Evolutionary conservation across 2,797 vertebrate species (phyloP).

Genomic region (Acrossocheilus wenchowensis): DNA sequence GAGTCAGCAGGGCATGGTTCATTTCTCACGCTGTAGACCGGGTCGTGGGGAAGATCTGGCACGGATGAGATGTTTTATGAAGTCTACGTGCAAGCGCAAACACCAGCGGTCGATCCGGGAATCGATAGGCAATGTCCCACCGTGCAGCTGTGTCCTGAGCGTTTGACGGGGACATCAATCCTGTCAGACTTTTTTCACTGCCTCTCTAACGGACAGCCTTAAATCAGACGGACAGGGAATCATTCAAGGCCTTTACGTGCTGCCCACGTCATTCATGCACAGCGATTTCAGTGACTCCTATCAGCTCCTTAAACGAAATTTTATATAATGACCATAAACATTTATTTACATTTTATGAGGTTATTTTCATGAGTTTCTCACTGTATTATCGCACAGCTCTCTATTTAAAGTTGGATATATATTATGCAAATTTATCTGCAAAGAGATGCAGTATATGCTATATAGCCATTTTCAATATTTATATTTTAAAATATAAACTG

Average conservation of each 20-base stretch:
- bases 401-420: neutral
- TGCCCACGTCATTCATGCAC: neutral
- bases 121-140: neutral
- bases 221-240: constrained; percentile 2
- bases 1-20: constrained; percentile 4
- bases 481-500: too few species aligned
- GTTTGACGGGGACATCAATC: neutral
- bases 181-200: neutral
- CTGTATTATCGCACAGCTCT: too few species aligned
- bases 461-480: too few species aligned
- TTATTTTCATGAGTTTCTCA: neutral
- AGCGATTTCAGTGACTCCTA: neutral
- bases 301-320: neutral
- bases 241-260: neutral
- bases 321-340: neutral
- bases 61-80: constrained; percentile 13
- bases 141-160: neutral
- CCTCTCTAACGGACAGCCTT: neutral
- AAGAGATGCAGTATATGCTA: neutral
- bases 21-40: neutral
- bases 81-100: neutral
- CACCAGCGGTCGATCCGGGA: neutral
- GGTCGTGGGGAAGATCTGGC: neutral
- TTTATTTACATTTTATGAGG: neutral
- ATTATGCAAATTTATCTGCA: too few species aligned